Evolutionary conservation across 1,140 invertebrate genomes (phyloP).

Genomic region (Drosophila littoralis): DNA sequence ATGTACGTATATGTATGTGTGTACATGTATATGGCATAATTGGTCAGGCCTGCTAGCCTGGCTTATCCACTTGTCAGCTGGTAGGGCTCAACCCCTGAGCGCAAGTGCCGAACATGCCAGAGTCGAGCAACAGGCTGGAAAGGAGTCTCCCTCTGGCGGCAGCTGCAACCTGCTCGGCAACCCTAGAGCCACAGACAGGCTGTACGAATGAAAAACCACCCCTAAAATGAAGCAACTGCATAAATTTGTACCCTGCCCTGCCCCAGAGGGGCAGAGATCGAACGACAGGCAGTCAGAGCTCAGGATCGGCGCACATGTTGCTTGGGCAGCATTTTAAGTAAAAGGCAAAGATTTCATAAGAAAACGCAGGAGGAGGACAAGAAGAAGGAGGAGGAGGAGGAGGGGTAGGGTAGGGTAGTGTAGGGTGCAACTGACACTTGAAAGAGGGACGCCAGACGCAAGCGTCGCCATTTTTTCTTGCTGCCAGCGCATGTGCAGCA

Average conservation of each 20-base stretch:
- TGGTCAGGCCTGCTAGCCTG: slow-evolving; percentile 31
- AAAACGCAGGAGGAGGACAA: slow-evolving; percentile 45
- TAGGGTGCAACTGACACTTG: slow-evolving; percentile 71
- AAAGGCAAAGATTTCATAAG: slow-evolving; percentile 74
- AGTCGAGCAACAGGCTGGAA: slow-evolving; percentile 38
- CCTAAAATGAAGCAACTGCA: slow-evolving; percentile 67
- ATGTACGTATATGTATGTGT: background rate
- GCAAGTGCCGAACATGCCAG: slow-evolving; percentile 44
- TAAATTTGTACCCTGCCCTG: slow-evolving; percentile 62
- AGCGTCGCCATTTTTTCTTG: slow-evolving; percentile 62
- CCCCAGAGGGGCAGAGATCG: slow-evolving; percentile 49
- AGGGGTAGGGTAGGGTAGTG: slow-evolving; percentile 31
- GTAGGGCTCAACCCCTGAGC: slow-evolving; percentile 33
- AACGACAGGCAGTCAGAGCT: slow-evolving; percentile 32
- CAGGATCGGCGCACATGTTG: slow-evolving; percentile 67
- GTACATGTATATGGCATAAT: background rate
- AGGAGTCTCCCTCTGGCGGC: slow-evolving; percentile 32
- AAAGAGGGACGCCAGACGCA: slow-evolving; percentile 38
- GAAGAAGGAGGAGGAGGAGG: slow-evolving; percentile 14
- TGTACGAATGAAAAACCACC: slow-evolving; percentile 57
- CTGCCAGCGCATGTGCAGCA: slow-evolving; percentile 19
- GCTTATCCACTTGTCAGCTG: slow-evolving; percentile 51
- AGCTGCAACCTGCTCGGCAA: slow-evolving; percentile 75
- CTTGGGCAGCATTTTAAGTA: slow-evolving; percentile 47
- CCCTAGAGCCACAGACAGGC: slow-evolving; percentile 36